Evolutionary conservation across 2,797 vertebrate genomes (phyloP).

Genomic region (Chrysocyon brachyurus): DNA sequence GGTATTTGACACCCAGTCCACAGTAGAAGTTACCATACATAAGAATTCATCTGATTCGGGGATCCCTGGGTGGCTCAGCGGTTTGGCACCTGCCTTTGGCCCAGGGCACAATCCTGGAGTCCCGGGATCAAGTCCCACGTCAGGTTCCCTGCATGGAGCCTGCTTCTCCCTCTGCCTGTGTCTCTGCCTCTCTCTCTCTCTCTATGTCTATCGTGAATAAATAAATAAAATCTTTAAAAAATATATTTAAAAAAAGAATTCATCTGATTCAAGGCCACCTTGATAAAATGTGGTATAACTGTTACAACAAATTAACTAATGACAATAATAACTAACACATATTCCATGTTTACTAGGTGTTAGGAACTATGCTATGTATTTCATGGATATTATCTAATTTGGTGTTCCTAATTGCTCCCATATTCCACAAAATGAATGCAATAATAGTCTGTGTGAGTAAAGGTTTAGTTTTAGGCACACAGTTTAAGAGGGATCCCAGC

Average conservation of each 20-base stretch:
- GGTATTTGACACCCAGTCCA: not conserved
- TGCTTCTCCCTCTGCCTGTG: too few relatives aligned
- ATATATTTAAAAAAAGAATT: not conserved
- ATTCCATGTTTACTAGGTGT: not conserved
- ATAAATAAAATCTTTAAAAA: too few relatives aligned
- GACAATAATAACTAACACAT: not conserved
- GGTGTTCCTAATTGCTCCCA: not conserved
- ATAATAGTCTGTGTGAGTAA: not conserved
- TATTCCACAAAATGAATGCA: not conserved
- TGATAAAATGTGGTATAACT: not conserved
- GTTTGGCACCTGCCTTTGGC: too few relatives aligned
- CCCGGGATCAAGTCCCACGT: too few relatives aligned
- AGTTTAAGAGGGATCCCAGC: not conserved
- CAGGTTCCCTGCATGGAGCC: too few relatives aligned
- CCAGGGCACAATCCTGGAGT: too few relatives aligned
- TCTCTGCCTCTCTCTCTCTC: too few relatives aligned
- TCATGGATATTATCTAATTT: not conserved
- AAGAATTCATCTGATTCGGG: not conserved
- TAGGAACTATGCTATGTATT: not conserved
- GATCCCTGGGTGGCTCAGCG: too few relatives aligned
- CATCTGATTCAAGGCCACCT: not conserved
- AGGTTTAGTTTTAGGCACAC: not conserved
- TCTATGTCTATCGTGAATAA: too few relatives aligned
- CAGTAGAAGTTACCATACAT: not conserved
- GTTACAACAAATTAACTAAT: not conserved